phyloP scores from a whole-genome alignment of 2,113 vertebrate genomes.

The Plecotus auritus region DNA sequence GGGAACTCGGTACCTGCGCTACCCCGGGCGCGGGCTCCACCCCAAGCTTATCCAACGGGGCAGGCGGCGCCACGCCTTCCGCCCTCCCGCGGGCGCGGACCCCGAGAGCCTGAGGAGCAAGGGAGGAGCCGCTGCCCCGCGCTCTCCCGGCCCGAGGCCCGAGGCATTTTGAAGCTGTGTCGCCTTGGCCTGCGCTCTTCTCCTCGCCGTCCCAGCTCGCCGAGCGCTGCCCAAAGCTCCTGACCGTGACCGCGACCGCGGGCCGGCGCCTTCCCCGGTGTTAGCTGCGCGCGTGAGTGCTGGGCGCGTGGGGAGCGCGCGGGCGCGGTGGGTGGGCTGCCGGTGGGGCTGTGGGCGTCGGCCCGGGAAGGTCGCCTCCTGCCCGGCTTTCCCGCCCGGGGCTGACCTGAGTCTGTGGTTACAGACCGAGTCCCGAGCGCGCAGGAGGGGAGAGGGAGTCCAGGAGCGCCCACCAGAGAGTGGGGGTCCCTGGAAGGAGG shows the following conservation, averaged over 20 bases:
- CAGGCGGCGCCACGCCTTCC: background rate
- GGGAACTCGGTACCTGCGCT: rapidly evolving
- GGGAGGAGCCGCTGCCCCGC: background rate
- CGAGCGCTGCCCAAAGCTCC: rapidly evolving
- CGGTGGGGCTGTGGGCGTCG: background rate
- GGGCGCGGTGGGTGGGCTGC: background rate
- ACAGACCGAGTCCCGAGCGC: background rate
- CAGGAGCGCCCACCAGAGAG: rapidly evolving
- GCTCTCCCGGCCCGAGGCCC: rapidly evolving
- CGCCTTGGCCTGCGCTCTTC: rapidly evolving
- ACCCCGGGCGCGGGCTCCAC: rapidly evolving
- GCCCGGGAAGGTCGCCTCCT: background rate
- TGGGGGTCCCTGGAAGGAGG: background rate
- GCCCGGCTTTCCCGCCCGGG: background rate
- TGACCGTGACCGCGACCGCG: rapidly evolving
- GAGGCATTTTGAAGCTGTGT: rapidly evolving
- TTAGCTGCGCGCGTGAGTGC: background rate
- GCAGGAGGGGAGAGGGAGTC: background rate
- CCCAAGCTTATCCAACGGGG: rapidly evolving
- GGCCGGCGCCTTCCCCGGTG: rapidly evolving
- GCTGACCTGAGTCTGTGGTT: too few relatives aligned
- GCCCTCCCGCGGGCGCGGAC: rapidly evolving
- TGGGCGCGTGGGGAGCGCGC: rapidly evolving
- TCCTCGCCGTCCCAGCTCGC: rapidly evolving
- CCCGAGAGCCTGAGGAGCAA: too few relatives aligned